These are phyloP conservation scores for Parelbella ahira DNA, from an alignment of 2,888 invertebrate species.

Conservation along the genomic window DNA sequence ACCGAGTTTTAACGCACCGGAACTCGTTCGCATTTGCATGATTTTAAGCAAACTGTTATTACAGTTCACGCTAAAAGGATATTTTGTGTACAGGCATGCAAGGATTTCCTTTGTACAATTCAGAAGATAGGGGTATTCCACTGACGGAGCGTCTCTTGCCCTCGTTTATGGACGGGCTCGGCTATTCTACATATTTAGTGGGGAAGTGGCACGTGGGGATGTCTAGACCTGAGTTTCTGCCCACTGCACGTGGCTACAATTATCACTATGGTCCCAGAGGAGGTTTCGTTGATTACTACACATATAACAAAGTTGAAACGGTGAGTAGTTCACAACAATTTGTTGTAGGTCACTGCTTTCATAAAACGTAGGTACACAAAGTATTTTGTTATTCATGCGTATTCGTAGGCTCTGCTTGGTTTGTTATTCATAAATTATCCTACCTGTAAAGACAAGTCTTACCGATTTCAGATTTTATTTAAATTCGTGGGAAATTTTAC, in stretches of 20 bases:
- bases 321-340: constrained; percentile 49
- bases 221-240: constrained; percentile 85
- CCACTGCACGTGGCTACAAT: constrained; percentile 88
- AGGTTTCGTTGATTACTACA: constrained; percentile 88
- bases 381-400: no score
- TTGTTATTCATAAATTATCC: no score
- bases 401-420: no score
- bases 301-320: constrained; percentile 63
- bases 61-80: neutral
- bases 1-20: neutral
- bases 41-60: neutral
- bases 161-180: constrained; percentile 82
- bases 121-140: constrained; percentile 71
- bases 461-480: no score
- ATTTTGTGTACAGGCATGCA: constrained; percentile 64
- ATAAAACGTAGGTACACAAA: no score
- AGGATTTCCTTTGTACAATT: constrained; percentile 59
- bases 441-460: no score
- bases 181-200: constrained; percentile 90
- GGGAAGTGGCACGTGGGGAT: constrained; percentile 97
- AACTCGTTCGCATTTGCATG: neutral
- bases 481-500: no score
- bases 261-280: constrained; percentile 89
- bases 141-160: constrained; percentile 79
- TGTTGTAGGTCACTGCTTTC: neutral